Evolutionary conservation across 2,888 invertebrate genomes (phyloP).

Genomic region (Azorinus chamasolen): DNA sequence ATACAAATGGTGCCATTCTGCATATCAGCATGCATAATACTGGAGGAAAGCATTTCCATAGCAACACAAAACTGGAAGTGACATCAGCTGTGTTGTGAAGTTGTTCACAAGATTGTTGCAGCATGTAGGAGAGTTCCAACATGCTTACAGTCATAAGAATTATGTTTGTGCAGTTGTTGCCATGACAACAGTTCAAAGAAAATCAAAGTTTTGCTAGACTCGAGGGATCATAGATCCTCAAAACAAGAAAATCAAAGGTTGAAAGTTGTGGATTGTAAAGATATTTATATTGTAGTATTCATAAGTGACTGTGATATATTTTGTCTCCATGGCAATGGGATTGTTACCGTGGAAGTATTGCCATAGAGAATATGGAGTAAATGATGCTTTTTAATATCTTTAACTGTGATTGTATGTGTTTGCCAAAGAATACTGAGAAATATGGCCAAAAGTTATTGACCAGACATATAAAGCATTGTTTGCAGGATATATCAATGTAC

Average conservation of each 20-base stretch:
- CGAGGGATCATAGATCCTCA: neutral
- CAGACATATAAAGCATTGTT: no score
- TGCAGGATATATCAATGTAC: no score
- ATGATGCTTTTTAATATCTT: neutral
- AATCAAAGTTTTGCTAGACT: neutral
- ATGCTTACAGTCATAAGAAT: no score
- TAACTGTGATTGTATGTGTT: no score
- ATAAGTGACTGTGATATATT: conserved; percentile 61
- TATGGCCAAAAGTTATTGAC: no score
- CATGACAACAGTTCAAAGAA: neutral
- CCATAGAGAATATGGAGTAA: neutral
- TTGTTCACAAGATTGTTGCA: neutral
- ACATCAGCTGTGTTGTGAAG: neutral
- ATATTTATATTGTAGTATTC: conserved; percentile 59
- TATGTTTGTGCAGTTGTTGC: no score
- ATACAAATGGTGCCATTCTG: conserved; percentile 14
- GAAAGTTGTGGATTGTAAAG: conserved; percentile 6
- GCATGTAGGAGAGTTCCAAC: no score
- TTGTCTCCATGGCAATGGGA: conserved; percentile 30
- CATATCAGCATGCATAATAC: conserved; percentile 17
- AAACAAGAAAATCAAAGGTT: conserved; percentile 5
- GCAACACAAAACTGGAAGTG: neutral
- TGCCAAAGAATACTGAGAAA: no score
- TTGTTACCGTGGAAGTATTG: conserved; percentile 5
- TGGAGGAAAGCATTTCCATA: neutral